Conservation (phyloP, 2,113 vertebrate species). For the Epinephelus moara region DNA sequence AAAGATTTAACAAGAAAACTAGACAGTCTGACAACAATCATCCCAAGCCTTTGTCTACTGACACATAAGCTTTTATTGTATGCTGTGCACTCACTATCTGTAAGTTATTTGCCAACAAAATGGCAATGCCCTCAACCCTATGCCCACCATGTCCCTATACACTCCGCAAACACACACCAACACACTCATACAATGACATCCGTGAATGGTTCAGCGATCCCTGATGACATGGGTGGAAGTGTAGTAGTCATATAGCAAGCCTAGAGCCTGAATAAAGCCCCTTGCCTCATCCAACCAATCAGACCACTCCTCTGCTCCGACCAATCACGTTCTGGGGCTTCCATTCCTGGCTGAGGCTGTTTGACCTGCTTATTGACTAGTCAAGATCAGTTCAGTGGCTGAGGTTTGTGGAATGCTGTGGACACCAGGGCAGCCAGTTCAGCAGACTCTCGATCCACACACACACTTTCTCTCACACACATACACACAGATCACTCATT, state of each 20-base stretch:
- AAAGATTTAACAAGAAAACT: constrained; percentile 26
- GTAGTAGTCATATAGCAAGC: constrained; percentile 44
- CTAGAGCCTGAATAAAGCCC: constrained; percentile 37
- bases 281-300: constrained; percentile 41
- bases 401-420: constrained; percentile 67
- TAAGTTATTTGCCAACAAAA: neutral
- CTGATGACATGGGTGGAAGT: constrained; percentile 34
- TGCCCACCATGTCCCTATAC: neutral
- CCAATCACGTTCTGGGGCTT: constrained; percentile 32
- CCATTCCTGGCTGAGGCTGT: constrained; percentile 27
- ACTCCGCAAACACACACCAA: neutral
- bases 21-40: neutral
- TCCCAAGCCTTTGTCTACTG: constrained; percentile 14
- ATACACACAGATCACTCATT: constrained; percentile 42
- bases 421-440: constrained; percentile 58
- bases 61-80: constrained; percentile 16
- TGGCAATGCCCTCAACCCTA: neutral
- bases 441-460: constrained; percentile 44
- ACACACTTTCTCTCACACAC: constrained; percentile 12
- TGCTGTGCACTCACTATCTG: neutral
- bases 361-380: constrained; percentile 67
- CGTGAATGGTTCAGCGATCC: constrained; percentile 29
- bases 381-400: constrained; percentile 40
- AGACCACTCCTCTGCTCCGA: constrained; percentile 16
- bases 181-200: constrained; percentile 22